Conservation (phyloP, 2,797 vertebrate species). For the Tenualosa ilisha region DNA sequence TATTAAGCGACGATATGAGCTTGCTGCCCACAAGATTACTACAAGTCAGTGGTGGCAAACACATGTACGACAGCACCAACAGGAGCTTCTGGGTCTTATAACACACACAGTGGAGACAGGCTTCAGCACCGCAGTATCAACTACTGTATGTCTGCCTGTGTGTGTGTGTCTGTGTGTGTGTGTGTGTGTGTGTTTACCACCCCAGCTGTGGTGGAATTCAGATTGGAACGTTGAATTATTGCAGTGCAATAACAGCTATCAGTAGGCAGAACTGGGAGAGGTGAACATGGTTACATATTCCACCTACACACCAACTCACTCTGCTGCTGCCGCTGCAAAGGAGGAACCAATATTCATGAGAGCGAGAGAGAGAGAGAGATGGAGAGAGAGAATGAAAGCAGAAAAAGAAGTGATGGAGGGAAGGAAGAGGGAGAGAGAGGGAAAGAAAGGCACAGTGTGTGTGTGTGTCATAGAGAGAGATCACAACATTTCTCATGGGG, state of each 20-base stretch:
- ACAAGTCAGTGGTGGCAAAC: background rate
- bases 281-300: constrained; percentile 48
- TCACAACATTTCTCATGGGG: constrained; percentile 47
- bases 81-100: background rate
- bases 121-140: too few relatives aligned
- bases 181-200: background rate
- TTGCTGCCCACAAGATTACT: constrained; percentile 1
- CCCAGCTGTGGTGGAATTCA: background rate
- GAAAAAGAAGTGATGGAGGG: background rate
- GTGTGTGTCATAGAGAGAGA: background rate
- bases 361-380: constrained; percentile 40
- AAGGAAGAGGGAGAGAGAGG: background rate
- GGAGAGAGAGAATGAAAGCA: background rate
- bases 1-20: background rate
- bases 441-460: background rate
- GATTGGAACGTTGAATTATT: background rate
- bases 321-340: constrained; percentile 38
- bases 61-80: background rate
- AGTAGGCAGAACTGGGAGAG: constrained; percentile 31
- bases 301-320: constrained; percentile 52
- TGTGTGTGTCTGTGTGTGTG: background rate
- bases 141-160: background rate
- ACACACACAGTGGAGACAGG: too few relatives aligned
- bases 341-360: constrained; percentile 36
- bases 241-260: constrained; percentile 22